Base-by-base conservation (phyloP, 1,140 invertebrate genomes). In the Neodiprion fabricii region DNA sequence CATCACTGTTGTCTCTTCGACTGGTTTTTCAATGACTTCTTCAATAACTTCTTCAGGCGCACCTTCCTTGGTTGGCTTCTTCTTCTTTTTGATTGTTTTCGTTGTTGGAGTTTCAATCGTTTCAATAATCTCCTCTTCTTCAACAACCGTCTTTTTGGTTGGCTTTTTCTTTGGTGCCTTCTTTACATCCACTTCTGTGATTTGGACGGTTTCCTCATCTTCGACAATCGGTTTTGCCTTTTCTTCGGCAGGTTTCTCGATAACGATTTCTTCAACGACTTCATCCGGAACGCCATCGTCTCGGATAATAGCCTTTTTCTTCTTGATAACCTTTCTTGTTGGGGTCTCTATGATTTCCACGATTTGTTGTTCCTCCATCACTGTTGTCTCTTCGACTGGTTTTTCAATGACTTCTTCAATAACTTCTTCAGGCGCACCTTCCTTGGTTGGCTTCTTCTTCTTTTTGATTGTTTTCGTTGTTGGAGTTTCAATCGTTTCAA, bases 401-500 rank as follows among this genome's bases (percentile, higher is more conserved):
- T 66, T 9, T 12, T 23, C 68, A 49, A 67, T 48, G 11, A 74
- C 47, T 9, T 71, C 21, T 71, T 50, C 72, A 9, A 47, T 23
- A 21, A 53, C 67, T 17, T 67, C 48, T 9, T 17, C 70, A 70
- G 67, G 0, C 11, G 17, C 67, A 23, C 79, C 73, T 66, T 74
- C 72, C 49, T 79, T 72, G 8, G 76, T 77, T 75, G 81, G 28
- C 66, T 79, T 75, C 72, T 77, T 74, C 69, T 80, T 74, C 69
- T 79, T 80, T 70, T 81, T 80, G 49, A 79, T 78, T 21, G 76
- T 81, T 74, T 82, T 83, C 72, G 77, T 77, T 66, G 72, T 78
- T 49, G 67, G 76, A 23, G 80, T 74, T 80, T 82, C 81, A 7
- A 78, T 78, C 67, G 81, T 77, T 76, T 85, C 79, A 1, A 84